Conservation (phyloP, 1,140 invertebrate species). For the Bicyclus anynana region DNA sequence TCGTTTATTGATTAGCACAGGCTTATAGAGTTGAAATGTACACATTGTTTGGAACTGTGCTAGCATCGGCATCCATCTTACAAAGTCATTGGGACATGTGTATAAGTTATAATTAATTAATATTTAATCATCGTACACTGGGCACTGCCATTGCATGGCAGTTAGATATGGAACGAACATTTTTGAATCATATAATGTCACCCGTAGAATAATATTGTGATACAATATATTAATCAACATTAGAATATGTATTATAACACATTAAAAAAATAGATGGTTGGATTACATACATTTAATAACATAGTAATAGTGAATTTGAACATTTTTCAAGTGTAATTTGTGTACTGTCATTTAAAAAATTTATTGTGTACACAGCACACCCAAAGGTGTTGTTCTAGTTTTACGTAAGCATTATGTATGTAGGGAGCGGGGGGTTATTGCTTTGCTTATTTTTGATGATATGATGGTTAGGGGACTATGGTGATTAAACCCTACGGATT, state of each 20-base stretch:
- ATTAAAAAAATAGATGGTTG: constrained; percentile 22
- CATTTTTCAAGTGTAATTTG: constrained; percentile 22
- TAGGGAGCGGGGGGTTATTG: no score
- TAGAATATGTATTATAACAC: neutral
- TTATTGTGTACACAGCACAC: no score
- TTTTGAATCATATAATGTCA: constrained; percentile 6
- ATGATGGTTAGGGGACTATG: no score
- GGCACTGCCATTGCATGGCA: constrained; percentile 31
- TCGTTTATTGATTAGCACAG: constrained; percentile 93
- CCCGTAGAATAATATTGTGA: neutral
- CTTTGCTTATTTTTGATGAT: no score
- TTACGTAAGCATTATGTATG: no score
- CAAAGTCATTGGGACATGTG: constrained; percentile 61
- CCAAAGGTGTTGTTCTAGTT: no score
- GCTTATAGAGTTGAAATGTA: constrained; percentile 34
- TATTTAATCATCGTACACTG: constrained; percentile 40
- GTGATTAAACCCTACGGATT: no score
- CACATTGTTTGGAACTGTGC: constrained; percentile 41
- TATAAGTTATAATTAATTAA: constrained; percentile 52
- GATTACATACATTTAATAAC: constrained; percentile 27
- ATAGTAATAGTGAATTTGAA: constrained; percentile 26
- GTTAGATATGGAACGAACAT: constrained; percentile 11
- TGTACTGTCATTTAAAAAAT: no score
- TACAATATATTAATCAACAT: neutral
- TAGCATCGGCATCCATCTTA: constrained; percentile 47